Evolutionary conservation across 2,888 invertebrate genomes (phyloP), one percentile per base, ranked within the genome.

Genomic region (Limenitis arthemis): DNA sequence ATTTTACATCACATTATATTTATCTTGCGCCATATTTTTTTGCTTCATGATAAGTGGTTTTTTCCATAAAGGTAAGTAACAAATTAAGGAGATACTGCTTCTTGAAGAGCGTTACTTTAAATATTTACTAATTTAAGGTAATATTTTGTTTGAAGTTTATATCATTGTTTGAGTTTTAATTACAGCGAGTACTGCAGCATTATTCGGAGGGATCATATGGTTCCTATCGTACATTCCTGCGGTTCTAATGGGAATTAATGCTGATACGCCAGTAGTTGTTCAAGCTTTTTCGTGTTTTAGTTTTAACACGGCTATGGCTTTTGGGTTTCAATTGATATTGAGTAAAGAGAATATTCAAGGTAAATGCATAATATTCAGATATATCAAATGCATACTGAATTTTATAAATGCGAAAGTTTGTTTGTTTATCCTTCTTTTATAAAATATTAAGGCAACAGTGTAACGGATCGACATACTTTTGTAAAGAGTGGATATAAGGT

Each of bases 271-370:
- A 0, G 49, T 68, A 5, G 62, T 62, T 0, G 61, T 72, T 32
- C 84, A 88, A 38, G 66, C 93, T 0, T 52, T 87, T 5, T 86
- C 90, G 31, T 91, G 93, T 65, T 72, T 95, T 6, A 81, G 92
- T 48, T 89, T 91, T 20, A 96, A 96, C 70, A 90, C 93, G 0
- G 95, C 92, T 5, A 93, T 96, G 93, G 89, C 92, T 0, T 91
- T 90, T 64, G 95, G 94, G 1, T 91, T 94, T 54, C 91, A 92
- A 68, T 76, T 94, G 7, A 88, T 95, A 39, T 75, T 93, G 8
- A 89, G 90, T 69, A 91, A 88, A 68, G 94, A 94, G 78, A 89
- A 91, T 53, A 88, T 88, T 39, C 93, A 89, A 67, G 92, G 91
- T 89, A 69, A 68, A 61, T 49, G n/a, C n/a, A 32, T 43, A 30